Percentiles rank a stretch among this genome's conserved stretches.
phyloP scores from a whole-genome alignment of 1,140 invertebrate species.

The Planococcus citri region DNA sequence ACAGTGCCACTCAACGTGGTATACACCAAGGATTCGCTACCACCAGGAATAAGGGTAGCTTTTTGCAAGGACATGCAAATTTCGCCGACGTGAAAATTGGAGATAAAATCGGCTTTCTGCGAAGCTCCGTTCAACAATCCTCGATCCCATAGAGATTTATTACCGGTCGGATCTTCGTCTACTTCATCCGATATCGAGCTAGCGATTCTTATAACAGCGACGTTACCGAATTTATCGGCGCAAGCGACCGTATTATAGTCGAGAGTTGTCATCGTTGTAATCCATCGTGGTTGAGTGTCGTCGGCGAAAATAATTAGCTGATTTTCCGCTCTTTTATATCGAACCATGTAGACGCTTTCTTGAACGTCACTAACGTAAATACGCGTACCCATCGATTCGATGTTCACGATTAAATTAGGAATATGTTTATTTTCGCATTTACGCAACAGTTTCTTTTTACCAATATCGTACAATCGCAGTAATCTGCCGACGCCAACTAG shows the following conservation, averaged over 20 bases:
- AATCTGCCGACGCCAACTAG: conserved; percentile 85
- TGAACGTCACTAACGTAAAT: conserved; percentile 93
- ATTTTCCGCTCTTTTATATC: conserved; percentile 92
- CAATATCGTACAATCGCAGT: conserved; percentile 89
- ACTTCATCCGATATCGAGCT: conserved; percentile 89
- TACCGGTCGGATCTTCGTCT: conserved; percentile 97
- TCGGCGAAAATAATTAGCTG: conserved; percentile 97
- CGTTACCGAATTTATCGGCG: conserved; percentile 98
- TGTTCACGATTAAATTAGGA: conserved; percentile 85
- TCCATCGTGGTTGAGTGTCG: conserved; percentile 92
- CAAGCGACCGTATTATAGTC: conserved; percentile 95
- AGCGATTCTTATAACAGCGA: conserved; percentile 79
- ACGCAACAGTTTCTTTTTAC: conserved; percentile 88
- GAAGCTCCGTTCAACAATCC: conserved; percentile 92
- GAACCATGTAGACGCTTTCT: conserved; percentile 91
- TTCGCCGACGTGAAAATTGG: conserved; percentile 93
- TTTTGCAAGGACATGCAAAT: conserved; percentile 79
- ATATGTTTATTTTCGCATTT: conserved; percentile 99
- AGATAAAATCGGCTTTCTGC: conserved; percentile 87
- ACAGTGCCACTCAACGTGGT: conserved; percentile 90
- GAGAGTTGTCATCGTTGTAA: conserved; percentile 80
- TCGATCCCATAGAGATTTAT: conserved; percentile 95
- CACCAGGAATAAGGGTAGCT: conserved; percentile 91
- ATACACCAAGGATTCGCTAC: conserved; percentile 90
- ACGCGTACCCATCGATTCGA: conserved; percentile 84